Base-by-base conservation (phyloP, 2,888 invertebrate species). In the Gastracanthus pulcherrimus region DNA sequence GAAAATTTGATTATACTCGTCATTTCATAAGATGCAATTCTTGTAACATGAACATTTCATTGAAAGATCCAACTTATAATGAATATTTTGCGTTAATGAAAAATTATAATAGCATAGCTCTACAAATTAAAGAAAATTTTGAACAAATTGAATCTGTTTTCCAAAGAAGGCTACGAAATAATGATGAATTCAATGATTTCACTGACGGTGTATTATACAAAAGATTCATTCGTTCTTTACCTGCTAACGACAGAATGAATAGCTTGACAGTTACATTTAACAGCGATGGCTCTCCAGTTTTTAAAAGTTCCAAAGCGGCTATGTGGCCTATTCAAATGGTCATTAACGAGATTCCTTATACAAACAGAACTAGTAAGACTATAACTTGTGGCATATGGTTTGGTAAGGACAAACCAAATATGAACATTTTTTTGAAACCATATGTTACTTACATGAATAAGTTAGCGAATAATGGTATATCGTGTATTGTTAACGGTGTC, bases 51-150 rank as follows among this genome's bases (percentile, higher is more conserved):
- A 7, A 19, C 6, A 62, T 77, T 16, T 9, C 34, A 26, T 48
- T 70, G 51, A 77, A 70, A 77, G 11, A 51, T 70, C 70, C 70
- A 13, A 48, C 51, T 1, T 77, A 62, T 62, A 31, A 36, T n/a
- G 36, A 77, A 48, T 77, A n/a, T 70, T 77, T 77, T 62, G 70
- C 48, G 0, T 48, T 16, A 16, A 34, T 70, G 7, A 19, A 70
- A 26, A 13, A 70, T 16, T 7, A 23, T 31, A 45, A 60, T 0
- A 23, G 62, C 23, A 34, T 77, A 11, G 3, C 26, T n/a, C 2
- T 34, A 23, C 13, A 58, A 19, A 51, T 76, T 6, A 41, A 70
- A 70, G 9, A 7, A 5, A 60, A 76, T 31, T 6, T 26, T n/a
- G 48, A 77, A 11, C 70, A 62, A n/a, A 3, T 64, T n/a, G 16